Base-by-base conservation (phyloP, 2,888 invertebrate species). In the Lithophane ornitopus region DNA sequence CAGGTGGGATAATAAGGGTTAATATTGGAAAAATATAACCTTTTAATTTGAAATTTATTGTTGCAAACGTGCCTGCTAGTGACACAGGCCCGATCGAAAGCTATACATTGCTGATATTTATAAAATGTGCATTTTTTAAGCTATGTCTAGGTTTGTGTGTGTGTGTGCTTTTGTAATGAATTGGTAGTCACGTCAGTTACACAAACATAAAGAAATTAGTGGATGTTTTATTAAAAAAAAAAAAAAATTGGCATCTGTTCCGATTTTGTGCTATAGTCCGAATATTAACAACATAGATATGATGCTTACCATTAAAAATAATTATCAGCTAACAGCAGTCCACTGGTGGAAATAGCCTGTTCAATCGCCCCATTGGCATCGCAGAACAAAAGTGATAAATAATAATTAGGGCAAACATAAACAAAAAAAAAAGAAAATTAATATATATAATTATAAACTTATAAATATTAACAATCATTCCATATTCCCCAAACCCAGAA, bases 1-100 rank as follows among this genome's bases (percentile, higher is more conserved):
- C 89, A 89, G 88, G 89, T 89, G 85, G 73, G 26, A 54, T 84
- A 87, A 87, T 87, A 88, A 85, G 82, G 84, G 86, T 85, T 85
- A 76, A 75, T 84, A 87, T 85, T 74, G 79, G 84, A 84, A 87
- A 85, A 83, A 84, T 82, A 78, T 78, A 69, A 78, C 66, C 71
- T 54, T 61, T 82, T 76, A 62, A 67, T 72, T 77, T 81, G 74
- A 74, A 78, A 70, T 68, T 61, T 65, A 80, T 70, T 74, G 70
- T 68, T 19, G 44, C 44, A 59, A 52, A 56, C 26, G 22, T 59
- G 54, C 6, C 63, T 66, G 65, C 14, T 59, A 4, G 71, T 67
- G 59, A 66, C 59, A 34, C n/a, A n/a, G 6, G 3, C 54, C n/a
- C 54, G 16, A 59, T 34, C 14, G n/a, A 65, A 46, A 26, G 22